Percentiles rank a stretch among this genome's conserved stretches.
Conservation (phyloP, 2,113 vertebrate genomes). For the Psophia crepitans region DNA sequence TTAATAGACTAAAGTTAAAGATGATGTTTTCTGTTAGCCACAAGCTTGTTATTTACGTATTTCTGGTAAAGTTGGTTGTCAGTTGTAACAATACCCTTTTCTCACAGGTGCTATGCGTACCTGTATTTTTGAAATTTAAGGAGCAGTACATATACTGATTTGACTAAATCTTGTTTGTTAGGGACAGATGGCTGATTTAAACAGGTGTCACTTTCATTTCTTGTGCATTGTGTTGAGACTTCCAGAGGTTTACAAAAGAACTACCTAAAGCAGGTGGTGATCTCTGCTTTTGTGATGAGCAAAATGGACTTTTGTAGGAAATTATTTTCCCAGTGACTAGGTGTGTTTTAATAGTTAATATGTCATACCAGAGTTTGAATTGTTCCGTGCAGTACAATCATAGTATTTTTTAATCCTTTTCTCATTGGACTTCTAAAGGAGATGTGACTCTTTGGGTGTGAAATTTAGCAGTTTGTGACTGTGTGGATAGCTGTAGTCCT, state of each 20-base stretch:
- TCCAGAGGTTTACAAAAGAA: conserved; percentile 72
- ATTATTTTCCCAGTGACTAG: conserved; percentile 56
- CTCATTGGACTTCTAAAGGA: not conserved
- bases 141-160: conserved; percentile 17
- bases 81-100: not conserved
- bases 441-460: not conserved
- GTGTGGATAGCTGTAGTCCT: not conserved
- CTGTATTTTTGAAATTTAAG: conserved; percentile 56
- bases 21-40: not conserved
- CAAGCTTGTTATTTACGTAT: not conserved
- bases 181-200: conserved; percentile 78
- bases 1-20: not conserved
- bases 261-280: conserved; percentile 72
- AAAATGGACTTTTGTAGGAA: conserved; percentile 49
- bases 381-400: not conserved
- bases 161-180: conserved; percentile 61
- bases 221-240: conserved; percentile 69
- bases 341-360: not conserved
- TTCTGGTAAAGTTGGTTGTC: not conserved
- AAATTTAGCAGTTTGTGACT: not conserved
- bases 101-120: conserved; percentile 52
- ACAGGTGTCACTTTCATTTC: conserved; percentile 78
- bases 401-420: not conserved
- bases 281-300: conserved; percentile 55
- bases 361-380: not conserved